phyloP scores from a whole-genome alignment of 2,888 invertebrate genomes.

The Nemapogon koenigi region DNA sequence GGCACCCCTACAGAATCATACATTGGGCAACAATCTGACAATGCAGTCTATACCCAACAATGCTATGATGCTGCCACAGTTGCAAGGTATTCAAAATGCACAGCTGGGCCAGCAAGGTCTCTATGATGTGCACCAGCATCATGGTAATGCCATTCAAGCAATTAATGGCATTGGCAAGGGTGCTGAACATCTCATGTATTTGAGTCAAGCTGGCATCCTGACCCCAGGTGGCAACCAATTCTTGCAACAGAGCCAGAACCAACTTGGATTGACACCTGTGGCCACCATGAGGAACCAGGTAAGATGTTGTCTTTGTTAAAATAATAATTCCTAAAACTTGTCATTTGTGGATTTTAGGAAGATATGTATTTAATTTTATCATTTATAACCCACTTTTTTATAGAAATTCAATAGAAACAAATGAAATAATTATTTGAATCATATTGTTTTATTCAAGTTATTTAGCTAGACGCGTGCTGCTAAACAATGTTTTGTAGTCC shows the following conservation, averaged over 20 bases:
- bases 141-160: slow-evolving; percentile 52
- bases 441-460: no score
- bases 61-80: slow-evolving; percentile 56
- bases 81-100: slow-evolving; percentile 58
- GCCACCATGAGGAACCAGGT: slow-evolving; percentile 58
- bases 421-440: no score
- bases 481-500: no score
- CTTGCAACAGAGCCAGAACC: slow-evolving; percentile 69
- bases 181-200: slow-evolving; percentile 58
- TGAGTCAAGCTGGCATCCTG: slow-evolving; percentile 61
- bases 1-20: slow-evolving; percentile 57
- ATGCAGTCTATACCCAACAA: slow-evolving; percentile 40
- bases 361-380: no score
- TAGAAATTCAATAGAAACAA: no score
- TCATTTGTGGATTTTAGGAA: slow-evolving; percentile 7
- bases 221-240: slow-evolving; percentile 67
- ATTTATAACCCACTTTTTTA: no score
- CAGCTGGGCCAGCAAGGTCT: slow-evolving; percentile 58
- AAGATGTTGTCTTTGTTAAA: slow-evolving; percentile 18
- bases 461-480: no score
- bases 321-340: neutral
- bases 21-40: slow-evolving; percentile 45
- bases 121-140: slow-evolving; percentile 57
- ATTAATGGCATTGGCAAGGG: slow-evolving; percentile 59
- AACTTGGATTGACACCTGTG: slow-evolving; percentile 57